Conservation (phyloP, 2,113 vertebrate genomes). For the Podarcis muralis region DNA sequence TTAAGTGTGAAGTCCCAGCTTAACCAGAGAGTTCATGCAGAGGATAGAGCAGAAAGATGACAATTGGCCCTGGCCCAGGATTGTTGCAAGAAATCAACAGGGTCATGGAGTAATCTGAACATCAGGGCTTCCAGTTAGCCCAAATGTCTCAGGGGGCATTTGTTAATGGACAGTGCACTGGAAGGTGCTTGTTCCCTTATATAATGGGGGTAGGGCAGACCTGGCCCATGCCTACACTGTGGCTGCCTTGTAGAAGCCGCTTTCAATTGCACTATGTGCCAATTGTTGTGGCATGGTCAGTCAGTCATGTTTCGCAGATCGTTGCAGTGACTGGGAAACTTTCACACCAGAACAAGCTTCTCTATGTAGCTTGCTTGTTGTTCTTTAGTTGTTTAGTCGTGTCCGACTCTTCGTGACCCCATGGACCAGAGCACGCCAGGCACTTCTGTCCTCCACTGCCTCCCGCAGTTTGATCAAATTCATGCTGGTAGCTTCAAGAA, state of each 20-base stretch:
- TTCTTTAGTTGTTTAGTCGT: no score
- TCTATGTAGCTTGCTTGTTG: neutral
- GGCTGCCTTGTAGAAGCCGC: neutral
- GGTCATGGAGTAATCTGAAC: neutral
- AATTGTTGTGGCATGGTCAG: neutral
- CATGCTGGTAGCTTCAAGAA: no score
- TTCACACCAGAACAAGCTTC: neutral
- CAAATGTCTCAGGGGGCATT: neutral
- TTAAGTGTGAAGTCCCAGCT: neutral
- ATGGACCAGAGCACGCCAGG: no score
- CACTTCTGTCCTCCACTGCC: no score
- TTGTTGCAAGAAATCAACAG: neutral
- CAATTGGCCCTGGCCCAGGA: neutral
- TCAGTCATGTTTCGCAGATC: neutral
- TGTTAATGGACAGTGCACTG: no score
- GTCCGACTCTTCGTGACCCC: no score
- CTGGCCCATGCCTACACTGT: neutral
- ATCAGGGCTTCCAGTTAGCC: neutral
- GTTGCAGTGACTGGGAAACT: neutral
- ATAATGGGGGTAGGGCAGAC: neutral
- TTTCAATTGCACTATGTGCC: neutral
- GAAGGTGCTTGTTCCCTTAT: neutral
- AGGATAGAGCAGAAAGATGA: no score
- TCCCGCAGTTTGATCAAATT: no score
- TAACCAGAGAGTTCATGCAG: no score